A percentile compares a stretch with the other conserved stretches of the same genome.
Evolutionary conservation across 1,140 invertebrate genomes (phyloP).

Genomic region (Drosophila malerkotliana): DNA sequence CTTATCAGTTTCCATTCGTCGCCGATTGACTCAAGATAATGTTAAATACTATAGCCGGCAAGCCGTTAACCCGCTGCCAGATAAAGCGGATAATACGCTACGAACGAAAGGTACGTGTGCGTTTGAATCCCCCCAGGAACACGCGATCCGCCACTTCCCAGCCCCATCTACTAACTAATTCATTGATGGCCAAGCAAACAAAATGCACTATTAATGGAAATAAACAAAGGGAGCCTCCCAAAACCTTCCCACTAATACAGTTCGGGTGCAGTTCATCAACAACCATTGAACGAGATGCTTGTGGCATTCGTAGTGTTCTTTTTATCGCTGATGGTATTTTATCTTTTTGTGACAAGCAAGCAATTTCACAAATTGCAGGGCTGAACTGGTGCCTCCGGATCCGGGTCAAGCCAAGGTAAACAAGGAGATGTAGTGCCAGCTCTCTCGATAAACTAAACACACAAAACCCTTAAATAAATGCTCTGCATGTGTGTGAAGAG

Average conservation of each 20-base stretch:
- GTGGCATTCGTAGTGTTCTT: constrained; percentile 60
- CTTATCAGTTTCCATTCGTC: constrained; percentile 46
- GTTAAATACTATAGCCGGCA: constrained; percentile 35
- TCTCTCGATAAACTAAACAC: constrained; percentile 10
- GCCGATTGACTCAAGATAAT: constrained; percentile 56
- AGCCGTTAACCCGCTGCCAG: constrained; percentile 46
- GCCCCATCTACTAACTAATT: constrained; percentile 9
- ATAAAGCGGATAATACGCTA: constrained; percentile 57
- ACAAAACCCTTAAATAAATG: constrained; percentile 1
- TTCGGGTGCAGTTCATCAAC: constrained; percentile 16
- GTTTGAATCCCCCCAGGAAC: background rate
- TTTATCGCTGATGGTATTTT: constrained; percentile 68
- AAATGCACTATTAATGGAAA: constrained; percentile 27
- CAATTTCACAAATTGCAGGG: constrained; percentile 68
- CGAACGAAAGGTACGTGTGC: constrained; percentile 59
- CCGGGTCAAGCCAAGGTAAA: constrained; percentile 49
- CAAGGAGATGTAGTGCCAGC: background rate
- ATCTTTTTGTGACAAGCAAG: constrained; percentile 65
- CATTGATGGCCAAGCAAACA: constrained; percentile 45
- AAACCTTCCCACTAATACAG: background rate
- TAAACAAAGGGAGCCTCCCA: constrained; percentile 15
- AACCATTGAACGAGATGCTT: constrained; percentile 44
- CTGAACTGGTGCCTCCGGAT: constrained; percentile 26
- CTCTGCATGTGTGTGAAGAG: background rate
- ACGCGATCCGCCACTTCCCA: constrained; percentile 9